Evolutionary conservation across 2,888 invertebrate species (phyloP).

Genomic region (Stictocephala bisonia): DNA sequence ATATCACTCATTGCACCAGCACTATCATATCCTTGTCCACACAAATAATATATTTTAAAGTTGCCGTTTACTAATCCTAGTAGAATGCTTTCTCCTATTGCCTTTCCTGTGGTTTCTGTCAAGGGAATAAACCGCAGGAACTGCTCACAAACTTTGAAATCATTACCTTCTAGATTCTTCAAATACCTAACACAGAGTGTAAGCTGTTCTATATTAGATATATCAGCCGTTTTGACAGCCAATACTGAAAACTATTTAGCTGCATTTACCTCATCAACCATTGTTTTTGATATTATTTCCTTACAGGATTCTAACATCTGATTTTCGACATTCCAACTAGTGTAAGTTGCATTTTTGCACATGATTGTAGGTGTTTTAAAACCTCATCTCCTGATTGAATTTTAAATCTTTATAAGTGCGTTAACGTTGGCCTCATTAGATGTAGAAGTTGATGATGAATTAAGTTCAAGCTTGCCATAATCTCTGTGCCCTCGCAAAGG

Average conservation of each 20-base stretch:
- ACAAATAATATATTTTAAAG: no score
- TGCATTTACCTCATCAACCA: not conserved
- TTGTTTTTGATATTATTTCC: not conserved
- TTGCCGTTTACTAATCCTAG: no score
- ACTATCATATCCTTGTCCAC: no score
- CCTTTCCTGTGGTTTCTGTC: no score
- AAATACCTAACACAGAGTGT: no score
- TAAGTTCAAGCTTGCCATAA: not conserved
- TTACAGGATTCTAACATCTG: not conserved
- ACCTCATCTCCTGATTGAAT: not conserved
- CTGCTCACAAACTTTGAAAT: no score
- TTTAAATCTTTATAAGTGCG: not conserved
- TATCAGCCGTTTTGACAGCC: no score
- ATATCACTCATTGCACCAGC: no score
- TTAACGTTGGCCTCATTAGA: not conserved
- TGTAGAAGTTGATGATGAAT: not conserved
- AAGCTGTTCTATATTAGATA: no score
- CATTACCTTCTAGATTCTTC: no score
- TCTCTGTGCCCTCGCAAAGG: not conserved
- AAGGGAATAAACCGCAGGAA: no score
- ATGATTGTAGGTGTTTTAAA: not conserved
- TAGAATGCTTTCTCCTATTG: no score
- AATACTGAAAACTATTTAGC: not conserved
- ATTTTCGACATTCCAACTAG: not conserved
- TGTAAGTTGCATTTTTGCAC: not conserved